phyloP scores from a whole-genome alignment of 2,113 vertebrate genomes.

The Bos taurus region ARS-UCD2.0 NC_037338.1:70606501-70607000 shows the following conservation, averaged over 20 bases:
- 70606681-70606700: not conserved
- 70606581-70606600: not conserved
- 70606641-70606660: not conserved
- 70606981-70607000: not conserved
- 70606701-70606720: not conserved
- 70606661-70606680: not conserved
- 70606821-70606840: not conserved
- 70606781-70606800: not conserved
- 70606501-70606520: not conserved
- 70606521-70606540: not conserved
- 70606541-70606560: not conserved
- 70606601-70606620: conserved; percentile 1
- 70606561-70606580: not conserved
- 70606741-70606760: not conserved
- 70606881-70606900: not conserved
- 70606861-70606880: not conserved
- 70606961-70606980: not conserved
- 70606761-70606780: not conserved
- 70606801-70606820: not conserved
- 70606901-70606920: not conserved
- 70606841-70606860: not conserved
- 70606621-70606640: not conserved
- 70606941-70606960: not conserved
- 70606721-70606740: not conserved
- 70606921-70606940: not conserved